Percentiles rank a stretch among this genome's conserved stretches.
Conservation (phyloP, 2,888 invertebrate genomes). For the Neria commutata region DNA sequence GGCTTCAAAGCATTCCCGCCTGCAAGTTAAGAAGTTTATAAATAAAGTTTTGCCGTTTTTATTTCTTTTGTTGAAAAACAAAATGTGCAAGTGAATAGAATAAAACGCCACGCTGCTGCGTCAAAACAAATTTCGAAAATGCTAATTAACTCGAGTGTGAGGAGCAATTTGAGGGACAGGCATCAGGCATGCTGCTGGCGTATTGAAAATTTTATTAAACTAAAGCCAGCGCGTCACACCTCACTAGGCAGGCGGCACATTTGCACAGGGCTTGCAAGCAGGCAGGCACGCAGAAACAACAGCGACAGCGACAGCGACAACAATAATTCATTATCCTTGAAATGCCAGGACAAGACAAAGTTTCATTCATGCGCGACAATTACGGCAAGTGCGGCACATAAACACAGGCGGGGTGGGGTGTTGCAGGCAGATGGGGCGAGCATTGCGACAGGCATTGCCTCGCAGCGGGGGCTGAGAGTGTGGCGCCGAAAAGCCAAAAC, state of each 20-base stretch:
- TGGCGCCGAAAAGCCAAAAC: background rate
- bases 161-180: too few species aligned
- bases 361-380: conserved; percentile 2
- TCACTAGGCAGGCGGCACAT: conserved; percentile 5
- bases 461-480: background rate
- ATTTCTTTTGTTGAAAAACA: too few species aligned
- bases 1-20: background rate
- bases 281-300: background rate
- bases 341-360: conserved; percentile 14
- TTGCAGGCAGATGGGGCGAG: background rate
- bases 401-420: conserved; percentile 3
- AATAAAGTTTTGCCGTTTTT: too few species aligned
- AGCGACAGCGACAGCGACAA: background rate
- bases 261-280: conserved; percentile 4
- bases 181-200: too few species aligned
- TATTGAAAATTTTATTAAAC: background rate
- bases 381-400: conserved; percentile 15
- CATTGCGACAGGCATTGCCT: background rate
- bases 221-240: background rate
- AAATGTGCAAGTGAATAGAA: too few species aligned
- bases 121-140: background rate
- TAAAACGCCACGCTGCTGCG: background rate
- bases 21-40: background rate
- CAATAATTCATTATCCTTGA: conserved; percentile 22
- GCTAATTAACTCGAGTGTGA: background rate